These are phyloP conservation scores for Cottus gobio DNA, from an alignment of 2,113 vertebrate genomes.

Conservation along the genomic window DNA sequence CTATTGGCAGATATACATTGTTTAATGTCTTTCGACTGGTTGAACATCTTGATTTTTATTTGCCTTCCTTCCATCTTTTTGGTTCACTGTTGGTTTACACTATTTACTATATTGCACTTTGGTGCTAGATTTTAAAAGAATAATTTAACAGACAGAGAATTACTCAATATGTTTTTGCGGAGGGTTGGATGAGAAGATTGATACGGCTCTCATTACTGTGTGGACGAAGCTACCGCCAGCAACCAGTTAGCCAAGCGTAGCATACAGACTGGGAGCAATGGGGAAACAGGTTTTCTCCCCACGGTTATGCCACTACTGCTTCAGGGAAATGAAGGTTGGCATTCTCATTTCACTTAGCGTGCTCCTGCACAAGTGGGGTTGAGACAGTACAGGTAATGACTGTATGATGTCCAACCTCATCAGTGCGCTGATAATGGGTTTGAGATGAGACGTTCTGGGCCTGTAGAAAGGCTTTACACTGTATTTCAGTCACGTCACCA, in stretches of 20 bases:
- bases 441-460: not conserved
- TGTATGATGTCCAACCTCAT: conserved; percentile 12
- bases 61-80: not conserved
- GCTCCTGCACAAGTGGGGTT: not conserved
- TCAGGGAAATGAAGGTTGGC: not conserved
- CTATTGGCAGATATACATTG: not conserved
- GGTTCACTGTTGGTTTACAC: not conserved
- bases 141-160: too few relatives aligned
- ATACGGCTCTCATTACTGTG: too few relatives aligned
- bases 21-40: not conserved
- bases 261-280: too few relatives aligned
- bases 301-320: too few relatives aligned
- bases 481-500: not conserved
- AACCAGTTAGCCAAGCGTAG: too few relatives aligned
- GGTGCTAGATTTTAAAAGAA: too few relatives aligned
- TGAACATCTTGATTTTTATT: not conserved
- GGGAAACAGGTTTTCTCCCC: too few relatives aligned
- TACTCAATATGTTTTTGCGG: not conserved
- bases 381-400: not conserved
- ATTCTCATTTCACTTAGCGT: not conserved
- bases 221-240: too few relatives aligned
- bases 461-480: not conserved
- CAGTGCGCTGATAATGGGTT: conserved; percentile 4
- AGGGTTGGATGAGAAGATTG: too few relatives aligned
- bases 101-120: too few relatives aligned